phyloP scores from a whole-genome alignment of 2,888 invertebrate genomes.

The Lottia gigantea region DNA sequence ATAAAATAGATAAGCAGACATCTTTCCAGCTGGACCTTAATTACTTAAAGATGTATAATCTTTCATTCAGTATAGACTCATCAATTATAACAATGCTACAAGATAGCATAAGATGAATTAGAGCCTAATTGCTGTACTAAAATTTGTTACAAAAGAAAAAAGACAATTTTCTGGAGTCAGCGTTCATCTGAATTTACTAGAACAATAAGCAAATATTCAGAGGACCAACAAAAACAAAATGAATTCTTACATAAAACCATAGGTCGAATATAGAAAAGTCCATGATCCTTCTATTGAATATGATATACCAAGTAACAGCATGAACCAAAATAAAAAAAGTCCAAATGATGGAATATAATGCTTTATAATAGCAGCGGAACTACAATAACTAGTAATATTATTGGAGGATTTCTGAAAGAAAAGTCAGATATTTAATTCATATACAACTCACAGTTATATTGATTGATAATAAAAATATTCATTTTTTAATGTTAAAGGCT shows the following conservation, averaged over 20 bases:
- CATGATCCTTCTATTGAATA: constrained; percentile 73
- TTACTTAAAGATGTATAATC: too few species aligned
- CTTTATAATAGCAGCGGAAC: constrained; percentile 23
- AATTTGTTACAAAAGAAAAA: too few species aligned
- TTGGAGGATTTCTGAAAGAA: constrained; percentile 23
- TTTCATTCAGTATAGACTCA: too few species aligned
- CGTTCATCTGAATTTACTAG: too few species aligned
- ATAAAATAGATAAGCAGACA: too few species aligned
- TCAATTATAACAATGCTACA: too few species aligned
- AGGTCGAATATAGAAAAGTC: constrained; percentile 75
- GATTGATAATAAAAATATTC: too few species aligned
- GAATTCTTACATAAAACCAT: constrained; percentile 82
- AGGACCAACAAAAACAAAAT: not conserved
- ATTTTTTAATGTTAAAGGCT: too few species aligned
- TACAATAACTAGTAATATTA: constrained; percentile 14
- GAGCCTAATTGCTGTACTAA: not conserved
- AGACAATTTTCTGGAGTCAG: too few species aligned
- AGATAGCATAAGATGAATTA: too few species aligned
- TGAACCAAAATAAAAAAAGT: constrained; percentile 69
- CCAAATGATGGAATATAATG: constrained; percentile 36
- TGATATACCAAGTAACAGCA: constrained; percentile 74
- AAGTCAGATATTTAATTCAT: not conserved
- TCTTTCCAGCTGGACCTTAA: too few species aligned
- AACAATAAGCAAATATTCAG: not conserved
- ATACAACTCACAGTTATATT: too few species aligned